Conservation (phyloP, 2,113 vertebrate genomes). For the Andinoacara biseriatus region DNA sequence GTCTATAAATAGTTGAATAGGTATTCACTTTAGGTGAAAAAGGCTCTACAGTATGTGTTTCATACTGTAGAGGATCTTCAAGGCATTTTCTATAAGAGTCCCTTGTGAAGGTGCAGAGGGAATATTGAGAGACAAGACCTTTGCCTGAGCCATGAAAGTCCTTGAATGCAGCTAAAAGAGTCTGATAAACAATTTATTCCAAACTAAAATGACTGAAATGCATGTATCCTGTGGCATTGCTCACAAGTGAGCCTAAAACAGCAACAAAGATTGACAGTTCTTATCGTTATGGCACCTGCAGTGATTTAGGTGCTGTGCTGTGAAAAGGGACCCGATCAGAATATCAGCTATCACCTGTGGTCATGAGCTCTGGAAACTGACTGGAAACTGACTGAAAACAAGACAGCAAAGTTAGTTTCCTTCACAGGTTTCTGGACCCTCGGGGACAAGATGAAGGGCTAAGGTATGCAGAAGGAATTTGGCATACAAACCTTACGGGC, state of each 20-base stretch:
- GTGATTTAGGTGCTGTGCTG: neutral
- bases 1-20: neutral
- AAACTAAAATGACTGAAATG: neutral
- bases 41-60: neutral
- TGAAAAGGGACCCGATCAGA: neutral
- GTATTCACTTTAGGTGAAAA: neutral
- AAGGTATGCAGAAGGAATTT: conserved; percentile 15
- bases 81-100: neutral
- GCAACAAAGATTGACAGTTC: neutral
- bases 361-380: conserved; percentile 7
- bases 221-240: neutral
- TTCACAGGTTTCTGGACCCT: neutral
- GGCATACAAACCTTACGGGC: conserved; percentile 14
- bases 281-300: neutral
- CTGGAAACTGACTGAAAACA: conserved; percentile 10
- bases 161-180: neutral
- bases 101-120: neutral
- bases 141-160: neutral
- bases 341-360: neutral
- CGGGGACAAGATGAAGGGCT: conserved; percentile 7
- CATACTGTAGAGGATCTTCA: neutral
- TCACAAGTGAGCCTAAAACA: neutral
- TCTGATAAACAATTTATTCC: neutral
- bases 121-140: neutral
- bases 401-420: conserved; percentile 2